Conservation (phyloP, 2,888 invertebrate species). For the Sthenelais limicola region DNA sequence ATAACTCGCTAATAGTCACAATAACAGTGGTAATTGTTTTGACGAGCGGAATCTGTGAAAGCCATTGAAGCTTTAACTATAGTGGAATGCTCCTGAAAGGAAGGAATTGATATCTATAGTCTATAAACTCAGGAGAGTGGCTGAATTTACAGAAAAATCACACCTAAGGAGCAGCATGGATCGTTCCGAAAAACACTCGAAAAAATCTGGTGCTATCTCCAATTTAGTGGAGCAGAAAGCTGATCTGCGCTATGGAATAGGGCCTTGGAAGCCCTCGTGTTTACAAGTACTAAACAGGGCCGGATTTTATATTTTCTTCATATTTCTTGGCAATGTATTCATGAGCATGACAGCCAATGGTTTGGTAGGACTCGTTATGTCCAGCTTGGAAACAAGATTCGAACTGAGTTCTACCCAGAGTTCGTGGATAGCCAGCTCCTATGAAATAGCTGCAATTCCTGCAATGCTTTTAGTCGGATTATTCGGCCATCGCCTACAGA, state of each 20-base stretch:
- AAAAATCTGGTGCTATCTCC: too few species aligned
- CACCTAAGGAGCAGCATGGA: too few species aligned
- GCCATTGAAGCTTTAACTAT: too few species aligned
- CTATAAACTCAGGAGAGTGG: too few species aligned
- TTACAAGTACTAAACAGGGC: constrained; percentile 30
- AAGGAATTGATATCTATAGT: too few species aligned
- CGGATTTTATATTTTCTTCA: constrained; percentile 15
- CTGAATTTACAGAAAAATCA: too few species aligned
- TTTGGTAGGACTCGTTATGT: constrained; percentile 35
- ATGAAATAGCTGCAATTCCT: constrained; percentile 37
- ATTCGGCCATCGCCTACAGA: constrained; percentile 11
- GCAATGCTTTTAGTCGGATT: constrained; percentile 12
- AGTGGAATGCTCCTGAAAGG: too few species aligned
- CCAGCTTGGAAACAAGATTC: constrained; percentile 38
- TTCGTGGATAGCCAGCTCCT: constrained; percentile 41
- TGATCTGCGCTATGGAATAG: constrained; percentile 17
- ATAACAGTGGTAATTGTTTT: too few species aligned
- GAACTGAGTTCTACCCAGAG: constrained; percentile 34
- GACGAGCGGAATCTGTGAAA: too few species aligned
- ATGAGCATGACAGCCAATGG: constrained; percentile 36
- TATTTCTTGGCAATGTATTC: constrained; percentile 33
- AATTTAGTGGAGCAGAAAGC: not conserved
- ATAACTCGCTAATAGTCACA: too few species aligned
- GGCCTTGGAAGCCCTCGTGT: constrained; percentile 16
- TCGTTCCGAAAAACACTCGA: too few species aligned